phyloP scores from a whole-genome alignment of 53 echinoderm and acorn worm genomes.

The Arbacia lixula region DNA sequence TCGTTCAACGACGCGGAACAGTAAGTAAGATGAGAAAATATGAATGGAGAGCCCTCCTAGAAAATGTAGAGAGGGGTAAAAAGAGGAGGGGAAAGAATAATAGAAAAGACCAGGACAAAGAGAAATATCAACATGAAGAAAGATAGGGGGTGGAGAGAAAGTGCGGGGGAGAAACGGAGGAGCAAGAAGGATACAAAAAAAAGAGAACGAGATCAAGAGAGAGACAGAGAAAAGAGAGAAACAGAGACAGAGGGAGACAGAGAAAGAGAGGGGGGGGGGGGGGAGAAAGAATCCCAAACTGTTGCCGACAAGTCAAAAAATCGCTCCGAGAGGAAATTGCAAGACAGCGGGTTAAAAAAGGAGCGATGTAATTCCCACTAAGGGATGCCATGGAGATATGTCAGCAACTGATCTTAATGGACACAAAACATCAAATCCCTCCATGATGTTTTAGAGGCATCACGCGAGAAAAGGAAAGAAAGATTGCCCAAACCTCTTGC shows the following conservation, averaged over 20 bases:
- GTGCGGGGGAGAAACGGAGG: neutral
- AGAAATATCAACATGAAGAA: neutral
- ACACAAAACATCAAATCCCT: slow-evolving; percentile 39
- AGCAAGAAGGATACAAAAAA: too few species aligned
- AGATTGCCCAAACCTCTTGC: neutral
- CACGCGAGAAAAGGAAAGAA: neutral
- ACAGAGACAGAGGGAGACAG: neutral
- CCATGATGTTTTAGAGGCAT: neutral
- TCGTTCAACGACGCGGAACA: too few species aligned
- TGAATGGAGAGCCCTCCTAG: neutral
- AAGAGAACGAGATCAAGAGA: neutral
- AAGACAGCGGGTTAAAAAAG: too few species aligned
- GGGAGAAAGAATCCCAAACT: neutral
- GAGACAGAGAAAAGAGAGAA: neutral
- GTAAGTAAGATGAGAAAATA: neutral
- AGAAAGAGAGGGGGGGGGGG: neutral
- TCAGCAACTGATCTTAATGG: slow-evolving; percentile 39
- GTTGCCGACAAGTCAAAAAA: neutral
- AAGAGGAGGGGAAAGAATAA: neutral
- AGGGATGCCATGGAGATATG: neutral
- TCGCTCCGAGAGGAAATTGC: too few species aligned
- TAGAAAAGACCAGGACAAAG: neutral
- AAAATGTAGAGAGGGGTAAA: too few species aligned
- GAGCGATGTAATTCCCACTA: slow-evolving; percentile 15
- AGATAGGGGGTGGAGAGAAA: too few species aligned